Percentiles rank a stretch among this genome's conserved stretches.
Evolutionary conservation across 2,888 invertebrate species (phyloP).

Genomic region (Alloplasta piceator): DNA sequence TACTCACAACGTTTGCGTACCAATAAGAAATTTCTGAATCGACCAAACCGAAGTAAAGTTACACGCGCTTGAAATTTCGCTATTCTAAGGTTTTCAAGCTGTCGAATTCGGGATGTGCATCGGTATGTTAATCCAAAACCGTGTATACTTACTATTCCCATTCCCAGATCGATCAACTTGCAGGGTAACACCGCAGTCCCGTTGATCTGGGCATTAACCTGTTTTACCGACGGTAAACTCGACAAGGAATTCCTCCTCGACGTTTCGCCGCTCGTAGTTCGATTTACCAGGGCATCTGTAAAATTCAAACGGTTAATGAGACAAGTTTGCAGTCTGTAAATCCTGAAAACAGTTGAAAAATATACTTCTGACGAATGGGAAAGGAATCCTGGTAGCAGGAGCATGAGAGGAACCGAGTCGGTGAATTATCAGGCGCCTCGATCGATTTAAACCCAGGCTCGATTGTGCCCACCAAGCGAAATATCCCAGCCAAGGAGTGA

Average conservation of each 20-base stretch:
- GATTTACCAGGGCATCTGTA: slow-evolving; percentile 64
- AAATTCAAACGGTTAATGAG: slow-evolving; percentile 15
- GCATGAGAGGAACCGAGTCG: not conserved
- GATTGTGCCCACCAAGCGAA: slow-evolving; percentile 34
- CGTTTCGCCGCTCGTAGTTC: slow-evolving; percentile 18
- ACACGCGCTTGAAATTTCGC: too few relatives aligned
- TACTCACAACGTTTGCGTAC: too few relatives aligned
- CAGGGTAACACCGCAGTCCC: slow-evolving; percentile 87
- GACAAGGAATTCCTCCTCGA: slow-evolving; percentile 35
- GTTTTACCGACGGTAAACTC: slow-evolving; percentile 79
- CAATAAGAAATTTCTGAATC: too few relatives aligned
- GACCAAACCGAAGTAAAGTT: too few relatives aligned
- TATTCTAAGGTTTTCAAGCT: too few relatives aligned
- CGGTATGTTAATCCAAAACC: not conserved
- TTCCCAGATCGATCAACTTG: slow-evolving; percentile 87
- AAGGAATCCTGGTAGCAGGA: not conserved
- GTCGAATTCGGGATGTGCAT: too few relatives aligned
- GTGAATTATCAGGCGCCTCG: slow-evolving; percentile 38
- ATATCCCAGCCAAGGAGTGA: slow-evolving; percentile 36
- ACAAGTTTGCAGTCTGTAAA: not conserved
- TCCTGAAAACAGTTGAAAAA: not conserved
- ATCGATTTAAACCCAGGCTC: slow-evolving; percentile 22
- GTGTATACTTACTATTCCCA: slow-evolving; percentile 85
- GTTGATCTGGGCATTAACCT: slow-evolving; percentile 87
- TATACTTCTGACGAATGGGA: not conserved